These are phyloP conservation scores for Diadegma fenestrale DNA, from an alignment of 2,888 invertebrate species.

Conservation along the genomic window DNA sequence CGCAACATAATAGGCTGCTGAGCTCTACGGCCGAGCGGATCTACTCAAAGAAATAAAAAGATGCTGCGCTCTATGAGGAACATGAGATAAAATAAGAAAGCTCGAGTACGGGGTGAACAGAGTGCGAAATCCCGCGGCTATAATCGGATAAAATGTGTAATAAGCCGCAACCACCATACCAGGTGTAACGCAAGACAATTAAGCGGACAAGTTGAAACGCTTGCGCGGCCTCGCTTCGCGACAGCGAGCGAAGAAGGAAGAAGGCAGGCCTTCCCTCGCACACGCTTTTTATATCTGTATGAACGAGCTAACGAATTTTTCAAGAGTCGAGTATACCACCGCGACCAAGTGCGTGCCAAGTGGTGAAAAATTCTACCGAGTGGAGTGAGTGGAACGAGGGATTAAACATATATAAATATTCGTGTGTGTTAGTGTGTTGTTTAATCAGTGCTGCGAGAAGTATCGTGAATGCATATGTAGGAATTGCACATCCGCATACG, in stretches of 20 bases:
- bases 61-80: slow-evolving; percentile 7
- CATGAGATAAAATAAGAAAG: slow-evolving; percentile 44
- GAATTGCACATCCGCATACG: slow-evolving; percentile 16
- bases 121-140: slow-evolving; percentile 58
- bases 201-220: slow-evolving; percentile 63
- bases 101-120: slow-evolving; percentile 24
- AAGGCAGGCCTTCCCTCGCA: background rate
- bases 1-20: slow-evolving; percentile 1
- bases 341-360: slow-evolving; percentile 36
- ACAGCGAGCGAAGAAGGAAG: slow-evolving; percentile 33
- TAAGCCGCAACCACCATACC: slow-evolving; percentile 47
- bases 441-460: slow-evolving; percentile 22
- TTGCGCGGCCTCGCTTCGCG: slow-evolving; percentile 42
- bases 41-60: slow-evolving; percentile 10
- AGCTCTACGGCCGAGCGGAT: background rate
- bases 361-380: slow-evolving; percentile 21
- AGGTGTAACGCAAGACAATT: slow-evolving; percentile 72
- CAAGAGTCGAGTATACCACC: slow-evolving; percentile 24
- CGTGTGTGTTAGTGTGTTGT: slow-evolving; percentile 4
- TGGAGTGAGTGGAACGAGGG: slow-evolving; percentile 27
- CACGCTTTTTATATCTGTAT: background rate
- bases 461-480: background rate
- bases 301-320: slow-evolving; percentile 17
- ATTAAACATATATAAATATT: slow-evolving; percentile 25
- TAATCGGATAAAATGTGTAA: slow-evolving; percentile 67